phyloP scores from a whole-genome alignment of 2,888 invertebrate species.

The Protula sp. region DNA sequence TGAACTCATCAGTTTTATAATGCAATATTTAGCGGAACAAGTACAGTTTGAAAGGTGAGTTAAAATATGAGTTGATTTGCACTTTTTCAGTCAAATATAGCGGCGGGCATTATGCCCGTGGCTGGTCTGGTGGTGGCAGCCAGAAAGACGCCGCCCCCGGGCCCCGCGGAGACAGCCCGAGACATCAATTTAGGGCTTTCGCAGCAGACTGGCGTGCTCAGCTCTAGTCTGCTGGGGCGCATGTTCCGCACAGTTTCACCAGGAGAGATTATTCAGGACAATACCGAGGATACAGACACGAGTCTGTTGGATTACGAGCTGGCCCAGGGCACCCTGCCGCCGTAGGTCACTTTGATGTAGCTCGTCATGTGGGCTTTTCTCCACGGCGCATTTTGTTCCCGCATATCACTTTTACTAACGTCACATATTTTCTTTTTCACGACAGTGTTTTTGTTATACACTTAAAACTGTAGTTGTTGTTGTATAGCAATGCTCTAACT shows the following conservation, averaged over 20 bases:
- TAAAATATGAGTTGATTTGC: too few species aligned
- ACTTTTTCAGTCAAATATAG: background rate
- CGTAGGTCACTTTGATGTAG: slow-evolving; percentile 5
- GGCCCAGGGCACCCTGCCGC: slow-evolving; percentile 15
- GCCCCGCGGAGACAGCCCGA: background rate
- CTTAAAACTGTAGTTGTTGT: too few species aligned
- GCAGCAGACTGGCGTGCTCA: background rate
- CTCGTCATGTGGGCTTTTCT: too few species aligned
- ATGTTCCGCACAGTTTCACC: background rate
- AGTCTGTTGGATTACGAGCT: slow-evolving; percentile 25
- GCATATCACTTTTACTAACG: too few species aligned
- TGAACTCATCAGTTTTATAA: too few species aligned
- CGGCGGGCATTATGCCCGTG: slow-evolving; percentile 5
- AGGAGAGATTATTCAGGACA: background rate
- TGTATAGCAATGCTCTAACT: too few species aligned
- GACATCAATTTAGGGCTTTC: background rate
- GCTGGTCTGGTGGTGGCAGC: slow-evolving; percentile 2
- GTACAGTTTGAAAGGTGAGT: too few species aligned
- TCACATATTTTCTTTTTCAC: too few species aligned
- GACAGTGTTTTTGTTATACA: too few species aligned
- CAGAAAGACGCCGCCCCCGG: slow-evolving; percentile 1
- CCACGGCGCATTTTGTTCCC: too few species aligned
- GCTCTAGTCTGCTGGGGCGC: background rate
- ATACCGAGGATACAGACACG: slow-evolving; percentile 24
- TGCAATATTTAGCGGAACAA: too few species aligned